These are phyloP conservation scores for Pygoscelis antarcticus DNA, from an alignment of 2,113 vertebrate genomes.

Conservation along the genomic window DNA sequence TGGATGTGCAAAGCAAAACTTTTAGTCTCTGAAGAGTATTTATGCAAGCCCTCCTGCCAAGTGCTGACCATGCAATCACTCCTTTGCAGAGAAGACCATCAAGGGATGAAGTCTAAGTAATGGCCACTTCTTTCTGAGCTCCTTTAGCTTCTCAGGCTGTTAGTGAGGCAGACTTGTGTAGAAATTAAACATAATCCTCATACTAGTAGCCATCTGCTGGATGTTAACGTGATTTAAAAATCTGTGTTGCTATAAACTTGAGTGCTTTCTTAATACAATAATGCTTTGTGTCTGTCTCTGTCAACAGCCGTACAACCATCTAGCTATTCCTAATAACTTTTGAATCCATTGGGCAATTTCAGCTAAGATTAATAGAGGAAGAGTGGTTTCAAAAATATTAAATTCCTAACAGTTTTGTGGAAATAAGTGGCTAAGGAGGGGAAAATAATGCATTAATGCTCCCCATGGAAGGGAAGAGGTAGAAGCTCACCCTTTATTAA, in stretches of 20 bases:
- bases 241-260: not conserved
- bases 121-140: not conserved
- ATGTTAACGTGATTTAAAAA: not conserved
- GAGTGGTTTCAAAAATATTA: not conserved
- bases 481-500: slow-evolving; percentile 41
- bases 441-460: not conserved
- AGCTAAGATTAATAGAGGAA: not conserved
- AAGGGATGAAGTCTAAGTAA: not conserved
- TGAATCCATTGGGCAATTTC: not conserved
- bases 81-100: not conserved
- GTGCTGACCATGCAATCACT: not conserved
- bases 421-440: not conserved
- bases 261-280: slow-evolving; percentile 4
- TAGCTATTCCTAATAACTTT: not conserved
- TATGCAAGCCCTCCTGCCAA: not conserved
- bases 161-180: not conserved
- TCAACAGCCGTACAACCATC: not conserved
- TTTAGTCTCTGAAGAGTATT: not conserved
- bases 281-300: not conserved
- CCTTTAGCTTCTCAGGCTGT: not conserved
- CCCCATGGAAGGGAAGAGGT: not conserved
- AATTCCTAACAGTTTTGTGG: not conserved
- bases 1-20: not conserved
- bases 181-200: not conserved
- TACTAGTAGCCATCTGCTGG: not conserved